A percentile compares a stretch with the other conserved stretches of the same genome.
Evolutionary conservation across 2,797 vertebrate species (phyloP).

Genomic region (Brotula barbata): DNA sequence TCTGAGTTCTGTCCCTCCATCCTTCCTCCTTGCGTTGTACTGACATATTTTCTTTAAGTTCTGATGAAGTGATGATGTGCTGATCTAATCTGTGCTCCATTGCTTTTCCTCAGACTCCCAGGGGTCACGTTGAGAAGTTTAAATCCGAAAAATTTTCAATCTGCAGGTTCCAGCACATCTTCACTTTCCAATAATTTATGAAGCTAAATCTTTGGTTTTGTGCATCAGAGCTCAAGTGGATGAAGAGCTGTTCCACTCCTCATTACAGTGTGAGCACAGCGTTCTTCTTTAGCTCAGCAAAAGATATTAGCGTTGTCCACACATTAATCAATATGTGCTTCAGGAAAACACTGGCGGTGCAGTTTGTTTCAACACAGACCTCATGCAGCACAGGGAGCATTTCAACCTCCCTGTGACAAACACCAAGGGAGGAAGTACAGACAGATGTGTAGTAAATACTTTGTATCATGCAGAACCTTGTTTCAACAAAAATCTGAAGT

Average conservation of each 20-base stretch:
- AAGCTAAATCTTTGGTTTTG: slow-evolving; percentile 62
- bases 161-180: slow-evolving; percentile 44
- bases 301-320: slow-evolving; percentile 23
- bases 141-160: too few species aligned
- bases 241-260: slow-evolving; percentile 6
- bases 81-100: too few species aligned
- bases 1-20: too few species aligned
- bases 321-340: slow-evolving; percentile 44
- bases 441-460: not conserved
- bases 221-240: slow-evolving; percentile 8
- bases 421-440: not conserved
- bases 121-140: too few species aligned
- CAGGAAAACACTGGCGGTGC: slow-evolving; percentile 15
- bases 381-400: slow-evolving; percentile 6
- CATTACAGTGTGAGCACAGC: not conserved
- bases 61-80: too few species aligned
- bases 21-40: too few species aligned
- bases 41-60: too few species aligned
- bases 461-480: not conserved
- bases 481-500: slow-evolving; percentile 7
- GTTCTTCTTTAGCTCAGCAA: slow-evolving; percentile 6
- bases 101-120: too few species aligned
- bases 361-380: slow-evolving; percentile 2
- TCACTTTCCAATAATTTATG: slow-evolving; percentile 45
- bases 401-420: not conserved